Conservation (phyloP, 1,140 invertebrate species). For the Zaprionus inermis region DNA sequence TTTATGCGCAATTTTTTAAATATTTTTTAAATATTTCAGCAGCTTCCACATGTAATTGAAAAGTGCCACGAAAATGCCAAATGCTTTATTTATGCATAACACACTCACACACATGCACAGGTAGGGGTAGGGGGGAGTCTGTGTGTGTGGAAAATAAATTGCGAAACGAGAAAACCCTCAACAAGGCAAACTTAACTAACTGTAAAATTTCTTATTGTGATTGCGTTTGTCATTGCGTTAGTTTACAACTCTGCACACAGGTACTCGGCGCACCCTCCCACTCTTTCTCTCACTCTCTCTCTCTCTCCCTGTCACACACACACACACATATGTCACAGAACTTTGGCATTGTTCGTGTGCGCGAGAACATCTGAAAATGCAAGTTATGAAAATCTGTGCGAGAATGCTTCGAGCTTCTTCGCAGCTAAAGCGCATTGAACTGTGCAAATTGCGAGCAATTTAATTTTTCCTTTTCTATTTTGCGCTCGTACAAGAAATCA, state of each 20-base stretch:
- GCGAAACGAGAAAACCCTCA: conserved; percentile 56
- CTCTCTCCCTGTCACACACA: conserved; percentile 2
- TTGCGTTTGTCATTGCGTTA: conserved; percentile 82
- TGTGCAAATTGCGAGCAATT: conserved; percentile 82
- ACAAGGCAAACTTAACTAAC: conserved; percentile 82
- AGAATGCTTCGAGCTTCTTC: conserved; percentile 54
- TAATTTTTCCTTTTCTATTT: conserved; percentile 65
- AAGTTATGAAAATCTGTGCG: conserved; percentile 82
- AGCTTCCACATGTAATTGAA: conserved; percentile 26
- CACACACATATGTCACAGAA: conserved; percentile 40
- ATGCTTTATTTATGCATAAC: conserved; percentile 66
- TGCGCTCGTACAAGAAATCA: conserved; percentile 57
- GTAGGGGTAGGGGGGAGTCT: background rate
- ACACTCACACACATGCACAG: background rate
- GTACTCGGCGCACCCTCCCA: conserved; percentile 8
- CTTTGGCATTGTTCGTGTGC: conserved; percentile 39
- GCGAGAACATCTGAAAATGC: conserved; percentile 48
- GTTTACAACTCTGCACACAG: conserved; percentile 77
- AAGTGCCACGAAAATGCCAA: conserved; percentile 20
- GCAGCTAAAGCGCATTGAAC: conserved; percentile 79
- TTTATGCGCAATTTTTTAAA: conserved; percentile 45
- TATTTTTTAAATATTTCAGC: conserved; percentile 51
- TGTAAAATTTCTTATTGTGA: conserved; percentile 83
- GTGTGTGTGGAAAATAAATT: conserved; percentile 51
- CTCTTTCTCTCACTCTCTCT: background rate